Evolutionary conservation across 2,888 invertebrate species (phyloP).

Genomic region (Bombylius major): DNA sequence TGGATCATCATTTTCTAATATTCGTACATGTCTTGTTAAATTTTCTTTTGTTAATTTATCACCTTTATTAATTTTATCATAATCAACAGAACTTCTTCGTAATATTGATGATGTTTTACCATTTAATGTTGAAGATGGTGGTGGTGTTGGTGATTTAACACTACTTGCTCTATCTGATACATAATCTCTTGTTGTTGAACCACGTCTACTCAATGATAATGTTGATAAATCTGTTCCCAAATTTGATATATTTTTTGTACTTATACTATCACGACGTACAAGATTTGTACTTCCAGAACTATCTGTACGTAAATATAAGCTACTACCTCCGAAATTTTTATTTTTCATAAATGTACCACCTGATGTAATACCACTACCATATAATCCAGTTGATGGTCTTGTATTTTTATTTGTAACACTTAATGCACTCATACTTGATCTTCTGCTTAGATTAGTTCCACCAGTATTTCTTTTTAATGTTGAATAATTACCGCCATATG

Average conservation of each 20-base stretch:
- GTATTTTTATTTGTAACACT: background rate
- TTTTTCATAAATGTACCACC: background rate
- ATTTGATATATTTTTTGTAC: slow-evolving; percentile 5
- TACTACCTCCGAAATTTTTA: slow-evolving; percentile 2
- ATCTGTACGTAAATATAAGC: slow-evolving; percentile 14
- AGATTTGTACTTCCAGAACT: slow-evolving; percentile 15
- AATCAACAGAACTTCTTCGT: slow-evolving; percentile 1
- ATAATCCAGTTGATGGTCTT: background rate
- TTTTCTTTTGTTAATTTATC: slow-evolving; percentile 11
- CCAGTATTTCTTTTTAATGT: background rate
- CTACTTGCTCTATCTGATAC: background rate
- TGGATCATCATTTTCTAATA: slow-evolving; percentile 8
- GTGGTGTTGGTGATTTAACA: background rate
- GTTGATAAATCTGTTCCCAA: background rate
- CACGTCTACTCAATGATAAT: background rate
- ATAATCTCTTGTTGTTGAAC: background rate
- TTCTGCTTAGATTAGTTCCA: background rate
- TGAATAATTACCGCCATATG: background rate
- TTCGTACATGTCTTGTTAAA: slow-evolving; percentile 11
- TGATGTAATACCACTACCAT: too few species aligned
- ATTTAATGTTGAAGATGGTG: background rate
- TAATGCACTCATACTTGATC: background rate
- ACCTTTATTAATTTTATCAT: slow-evolving; percentile 2
- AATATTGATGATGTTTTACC: slow-evolving; percentile 1
- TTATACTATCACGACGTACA: slow-evolving; percentile 15